Base-by-base conservation (phyloP, 1,140 invertebrate genomes). In the Pectinophora gossypiella region DNA sequence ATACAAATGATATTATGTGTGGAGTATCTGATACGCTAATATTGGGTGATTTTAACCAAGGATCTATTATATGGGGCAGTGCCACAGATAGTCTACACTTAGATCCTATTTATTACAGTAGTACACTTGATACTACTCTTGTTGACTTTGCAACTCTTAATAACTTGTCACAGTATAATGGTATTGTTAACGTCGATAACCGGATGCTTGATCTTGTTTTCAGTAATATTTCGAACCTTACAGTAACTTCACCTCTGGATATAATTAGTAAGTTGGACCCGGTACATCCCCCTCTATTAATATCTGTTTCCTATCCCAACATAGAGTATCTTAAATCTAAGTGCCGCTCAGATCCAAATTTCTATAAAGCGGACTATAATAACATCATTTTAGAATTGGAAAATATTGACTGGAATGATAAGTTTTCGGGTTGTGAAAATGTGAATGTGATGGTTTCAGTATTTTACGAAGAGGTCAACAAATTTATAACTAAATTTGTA, bases 21-120 rank as follows among this genome's bases (percentile, higher is more conserved):
- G 19, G 23, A 5, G 32, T 44, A 6, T 15, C 23, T 22, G 54
- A 56, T 27, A 22, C 50, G 7, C 43, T 56, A 3, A 45, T 56
- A 35, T 19, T 56, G n/a, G 54, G 54, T 13, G 53, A 55, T 45
- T 49, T 55, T n/a, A 49, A 55, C 19, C 22, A 49, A 19, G 20
- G 27, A 15, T 50, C 48, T 15, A 50, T 56, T 2, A 38, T 49
- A 12, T 56, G 54, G 54, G 23, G 10, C 10, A 10, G n/a, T 2
- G 5, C 13, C 5, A 3, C 9, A 2, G 19, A 16, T 44, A 19
- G 19, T 19, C 3, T 5, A 2, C 5, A 3, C 9, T 19, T 19
- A 3, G 4, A 3, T 6, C 36, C 36, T 6, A 7, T 3, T 15
- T 6, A 38, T 13, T 38, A 38, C 36, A 6, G 13, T 6, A 38